A percentile compares a stretch with the other conserved stretches of the same genome.
Conservation (phyloP, 2,888 invertebrate genomes). For the Baccha elongata region DNA sequence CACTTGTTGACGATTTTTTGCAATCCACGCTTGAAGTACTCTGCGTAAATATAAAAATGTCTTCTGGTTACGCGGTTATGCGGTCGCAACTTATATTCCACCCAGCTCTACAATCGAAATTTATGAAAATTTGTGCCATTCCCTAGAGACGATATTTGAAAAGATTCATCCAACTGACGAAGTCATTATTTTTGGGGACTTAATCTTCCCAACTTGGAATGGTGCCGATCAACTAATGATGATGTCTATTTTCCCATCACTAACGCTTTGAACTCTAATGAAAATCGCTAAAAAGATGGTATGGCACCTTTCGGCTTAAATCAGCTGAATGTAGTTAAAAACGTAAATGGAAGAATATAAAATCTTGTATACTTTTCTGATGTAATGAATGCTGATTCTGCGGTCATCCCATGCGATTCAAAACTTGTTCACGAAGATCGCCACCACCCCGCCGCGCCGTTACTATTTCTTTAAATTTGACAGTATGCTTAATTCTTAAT, state of each 20-base stretch:
- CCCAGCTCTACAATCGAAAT: not conserved
- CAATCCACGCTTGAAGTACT: not conserved
- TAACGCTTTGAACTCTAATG: not conserved
- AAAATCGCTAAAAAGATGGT: not conserved
- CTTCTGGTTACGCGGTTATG: not conserved
- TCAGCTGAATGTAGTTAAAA: not conserved
- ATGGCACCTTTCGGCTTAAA: not conserved
- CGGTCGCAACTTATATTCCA: not conserved
- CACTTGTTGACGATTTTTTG: not conserved
- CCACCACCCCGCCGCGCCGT: not conserved
- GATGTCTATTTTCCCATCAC: not conserved
- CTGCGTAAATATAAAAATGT: slow-evolving; percentile 5
- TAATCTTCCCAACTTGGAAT: slow-evolving; percentile 3
- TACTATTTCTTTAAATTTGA: not conserved
- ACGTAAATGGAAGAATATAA: not conserved
- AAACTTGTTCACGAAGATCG: slow-evolving; percentile 3
- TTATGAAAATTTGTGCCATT: not conserved
- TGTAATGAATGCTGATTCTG: not conserved
- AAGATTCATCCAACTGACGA: no score
- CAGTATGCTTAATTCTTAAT: no score
- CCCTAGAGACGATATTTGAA: not conserved
- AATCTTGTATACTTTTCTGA: not conserved
- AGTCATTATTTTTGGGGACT: no score
- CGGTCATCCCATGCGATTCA: not conserved
- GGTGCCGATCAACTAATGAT: not conserved